A percentile compares a stretch with the other conserved stretches of the same genome.
These are phyloP conservation scores for Sciurus carolinensis DNA, from an alignment of 2,797 vertebrate species.

Conservation along the genomic window DNA sequence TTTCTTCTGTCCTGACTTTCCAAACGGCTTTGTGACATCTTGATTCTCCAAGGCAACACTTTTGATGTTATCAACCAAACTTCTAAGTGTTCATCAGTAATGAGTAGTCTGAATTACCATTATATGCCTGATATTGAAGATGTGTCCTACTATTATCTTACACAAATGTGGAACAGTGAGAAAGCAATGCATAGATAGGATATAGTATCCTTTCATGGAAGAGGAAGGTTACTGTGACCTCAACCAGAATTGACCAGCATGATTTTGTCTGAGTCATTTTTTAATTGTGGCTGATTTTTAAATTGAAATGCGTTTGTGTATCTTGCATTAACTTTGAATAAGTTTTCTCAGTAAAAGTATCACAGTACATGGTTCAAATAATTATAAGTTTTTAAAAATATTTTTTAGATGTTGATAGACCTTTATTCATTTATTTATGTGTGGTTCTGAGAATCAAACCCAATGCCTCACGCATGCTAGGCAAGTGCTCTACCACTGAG, in stretches of 20 bases:
- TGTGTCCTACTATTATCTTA: background rate
- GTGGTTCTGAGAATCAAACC: too few relatives aligned
- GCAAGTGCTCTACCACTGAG: too few relatives aligned
- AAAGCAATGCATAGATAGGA: background rate
- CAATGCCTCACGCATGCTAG: too few relatives aligned
- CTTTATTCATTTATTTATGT: too few relatives aligned
- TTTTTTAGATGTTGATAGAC: too few relatives aligned
- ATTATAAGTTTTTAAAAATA: too few relatives aligned
- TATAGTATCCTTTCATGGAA: background rate
- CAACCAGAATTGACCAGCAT: background rate
- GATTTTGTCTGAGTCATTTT: background rate
- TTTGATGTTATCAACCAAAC: conserved; percentile 20
- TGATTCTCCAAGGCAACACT: background rate
- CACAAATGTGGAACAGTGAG: background rate
- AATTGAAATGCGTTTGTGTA: background rate
- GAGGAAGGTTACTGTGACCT: background rate
- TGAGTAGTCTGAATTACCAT: background rate
- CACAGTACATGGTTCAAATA: background rate
- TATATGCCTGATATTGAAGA: background rate
- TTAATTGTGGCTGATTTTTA: conserved; percentile 16
- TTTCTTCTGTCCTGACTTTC: background rate
- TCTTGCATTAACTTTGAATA: background rate
- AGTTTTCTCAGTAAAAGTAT: background rate
- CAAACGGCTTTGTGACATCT: background rate
- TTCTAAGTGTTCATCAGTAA: conserved; percentile 14